These are phyloP conservation scores for Aplocera efformata DNA, from an alignment of 2,888 invertebrate species.

Conservation along the genomic window DNA sequence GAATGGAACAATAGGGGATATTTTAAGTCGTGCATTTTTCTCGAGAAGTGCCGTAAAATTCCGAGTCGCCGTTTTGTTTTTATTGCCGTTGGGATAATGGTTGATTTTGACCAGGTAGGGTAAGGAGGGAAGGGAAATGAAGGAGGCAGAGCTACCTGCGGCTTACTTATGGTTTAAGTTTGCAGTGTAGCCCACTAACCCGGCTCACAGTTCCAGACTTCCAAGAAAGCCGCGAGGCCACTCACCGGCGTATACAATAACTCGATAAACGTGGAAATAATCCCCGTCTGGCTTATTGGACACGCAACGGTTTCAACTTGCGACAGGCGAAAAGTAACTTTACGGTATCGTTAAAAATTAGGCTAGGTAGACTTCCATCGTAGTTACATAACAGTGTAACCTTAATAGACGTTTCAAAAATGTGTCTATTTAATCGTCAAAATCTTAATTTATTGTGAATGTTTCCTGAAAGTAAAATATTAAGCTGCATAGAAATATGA, in stretches of 20 bases:
- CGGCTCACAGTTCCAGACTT: slow-evolving; percentile 32
- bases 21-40: slow-evolving; percentile 32
- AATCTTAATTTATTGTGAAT: no score
- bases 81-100: slow-evolving; percentile 35
- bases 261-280: slow-evolving; percentile 37
- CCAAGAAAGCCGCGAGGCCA: slow-evolving; percentile 45
- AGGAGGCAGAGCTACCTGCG: slow-evolving; percentile 43
- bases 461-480: not conserved
- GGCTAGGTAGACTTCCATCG: no score
- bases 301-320: slow-evolving; percentile 30
- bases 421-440: no score
- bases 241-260: slow-evolving; percentile 27
- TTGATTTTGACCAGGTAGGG: slow-evolving; percentile 34
- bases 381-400: no score
- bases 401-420: no score
- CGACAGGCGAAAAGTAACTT: slow-evolving; percentile 9
- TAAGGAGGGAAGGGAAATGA: slow-evolving; percentile 40
- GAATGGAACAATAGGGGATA: slow-evolving; percentile 33
- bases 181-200: slow-evolving; percentile 45
- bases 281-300: slow-evolving; percentile 32
- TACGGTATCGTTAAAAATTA: slow-evolving; percentile 1
- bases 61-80: slow-evolving; percentile 38
- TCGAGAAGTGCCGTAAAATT: slow-evolving; percentile 37
- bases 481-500: slow-evolving; percentile 3
- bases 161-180: slow-evolving; percentile 30